Percentiles rank a stretch among this genome's conserved stretches.
phyloP scores from a whole-genome alignment of 2,113 vertebrate genomes.

The Anas platyrhynchos region DNA sequence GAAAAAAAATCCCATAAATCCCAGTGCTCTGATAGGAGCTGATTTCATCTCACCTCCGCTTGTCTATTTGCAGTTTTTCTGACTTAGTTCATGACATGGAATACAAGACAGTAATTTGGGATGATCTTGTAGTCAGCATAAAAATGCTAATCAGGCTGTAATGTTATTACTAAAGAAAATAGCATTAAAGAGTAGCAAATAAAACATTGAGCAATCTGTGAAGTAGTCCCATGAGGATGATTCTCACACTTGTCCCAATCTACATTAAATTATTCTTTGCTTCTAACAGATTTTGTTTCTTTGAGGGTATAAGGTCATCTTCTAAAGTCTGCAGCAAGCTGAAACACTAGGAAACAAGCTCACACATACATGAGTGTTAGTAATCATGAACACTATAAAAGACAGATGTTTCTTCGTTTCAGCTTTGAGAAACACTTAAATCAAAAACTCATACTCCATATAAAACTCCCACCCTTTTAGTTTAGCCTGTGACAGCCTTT shows the following conservation, averaged over 20 bases:
- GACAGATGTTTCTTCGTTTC: not conserved
- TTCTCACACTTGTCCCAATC: conserved; percentile 1
- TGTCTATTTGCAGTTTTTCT: not conserved
- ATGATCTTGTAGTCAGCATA: not conserved
- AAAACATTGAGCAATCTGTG: conserved; percentile 9
- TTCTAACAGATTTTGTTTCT: not conserved
- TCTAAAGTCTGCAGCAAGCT: not conserved
- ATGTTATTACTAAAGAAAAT: conserved; percentile 30
- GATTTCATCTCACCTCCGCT: not conserved
- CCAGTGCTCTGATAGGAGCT: not conserved
- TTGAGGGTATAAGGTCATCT: not conserved
- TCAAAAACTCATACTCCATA: not conserved
- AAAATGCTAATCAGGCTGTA: conserved; percentile 21
- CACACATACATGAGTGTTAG: not conserved
- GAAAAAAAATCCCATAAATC: not conserved
- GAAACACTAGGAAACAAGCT: not conserved
- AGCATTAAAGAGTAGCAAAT: not conserved
- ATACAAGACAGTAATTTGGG: not conserved
- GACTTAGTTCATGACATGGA: not conserved
- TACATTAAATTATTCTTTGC: conserved; percentile 9
- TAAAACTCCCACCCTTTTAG: not conserved
- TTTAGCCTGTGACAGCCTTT: not conserved
- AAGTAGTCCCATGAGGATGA: not conserved
- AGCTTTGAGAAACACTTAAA: not conserved
- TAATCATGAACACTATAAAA: not conserved